Evolutionary conservation across 2,888 invertebrate species (phyloP).

Genomic region (Mesodorylaimus sp.): DNA sequence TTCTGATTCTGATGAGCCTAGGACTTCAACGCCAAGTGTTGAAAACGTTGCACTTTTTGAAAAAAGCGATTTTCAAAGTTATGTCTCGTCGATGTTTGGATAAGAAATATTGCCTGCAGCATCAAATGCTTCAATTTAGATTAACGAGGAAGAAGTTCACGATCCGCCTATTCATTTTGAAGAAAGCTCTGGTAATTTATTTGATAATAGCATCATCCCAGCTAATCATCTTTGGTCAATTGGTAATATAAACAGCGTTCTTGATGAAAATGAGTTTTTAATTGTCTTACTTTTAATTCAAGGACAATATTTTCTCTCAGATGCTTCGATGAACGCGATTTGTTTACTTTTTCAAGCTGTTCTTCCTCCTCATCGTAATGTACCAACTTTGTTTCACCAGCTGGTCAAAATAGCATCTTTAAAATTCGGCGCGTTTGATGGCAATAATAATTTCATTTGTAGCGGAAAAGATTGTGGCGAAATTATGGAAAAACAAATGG

Average conservation of each 20-base stretch:
- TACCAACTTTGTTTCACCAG: not conserved
- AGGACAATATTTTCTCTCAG: not conserved
- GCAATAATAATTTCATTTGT: not conserved
- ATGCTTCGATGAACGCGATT: not conserved
- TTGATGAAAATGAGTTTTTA: not conserved
- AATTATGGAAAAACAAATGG: not conserved
- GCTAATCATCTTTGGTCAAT: not conserved
- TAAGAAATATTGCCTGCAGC: too few species aligned
- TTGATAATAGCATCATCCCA: too few species aligned
- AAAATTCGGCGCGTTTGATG: not conserved
- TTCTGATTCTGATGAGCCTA: too few species aligned
- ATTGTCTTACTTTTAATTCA: not conserved
- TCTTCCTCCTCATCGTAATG: not conserved
- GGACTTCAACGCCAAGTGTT: too few species aligned
- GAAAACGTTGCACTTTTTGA: too few species aligned
- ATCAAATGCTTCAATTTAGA: too few species aligned
- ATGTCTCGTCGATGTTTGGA: too few species aligned
- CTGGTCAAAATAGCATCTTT: not conserved
- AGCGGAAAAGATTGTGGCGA: not conserved
- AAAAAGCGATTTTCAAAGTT: too few species aligned
- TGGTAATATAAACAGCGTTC: not conserved
- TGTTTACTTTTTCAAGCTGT: not conserved
- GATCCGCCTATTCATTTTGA: too few species aligned
- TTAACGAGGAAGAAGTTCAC: too few species aligned
- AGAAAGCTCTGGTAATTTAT: too few species aligned